phyloP scores from a whole-genome alignment of 1,140 invertebrate genomes.

The Cylas formicarius region DNA sequence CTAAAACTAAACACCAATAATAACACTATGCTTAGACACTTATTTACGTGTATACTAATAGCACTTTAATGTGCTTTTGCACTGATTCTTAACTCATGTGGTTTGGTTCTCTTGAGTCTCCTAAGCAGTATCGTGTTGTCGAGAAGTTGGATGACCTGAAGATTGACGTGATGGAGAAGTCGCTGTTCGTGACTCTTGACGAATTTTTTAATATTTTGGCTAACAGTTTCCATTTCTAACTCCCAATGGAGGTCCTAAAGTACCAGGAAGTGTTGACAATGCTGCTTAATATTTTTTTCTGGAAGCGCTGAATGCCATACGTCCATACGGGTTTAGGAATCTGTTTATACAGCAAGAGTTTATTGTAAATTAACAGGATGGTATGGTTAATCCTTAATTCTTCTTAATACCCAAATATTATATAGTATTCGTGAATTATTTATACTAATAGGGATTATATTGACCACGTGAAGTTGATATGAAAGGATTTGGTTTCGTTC shows the following conservation, averaged over 20 bases:
- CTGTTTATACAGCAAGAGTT: slow-evolving; percentile 32
- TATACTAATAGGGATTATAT: no score
- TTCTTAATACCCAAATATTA: no score
- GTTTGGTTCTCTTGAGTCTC: slow-evolving; percentile 6
- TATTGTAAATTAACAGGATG: slow-evolving; percentile 25
- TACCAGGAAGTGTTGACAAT: no score
- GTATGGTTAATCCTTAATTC: slow-evolving; percentile 24
- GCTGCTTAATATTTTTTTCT: no score
- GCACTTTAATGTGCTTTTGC: slow-evolving; percentile 2
- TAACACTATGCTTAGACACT: no score
- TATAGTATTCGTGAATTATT: no score
- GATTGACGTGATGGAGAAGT: slow-evolving; percentile 2
- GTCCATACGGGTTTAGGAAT: slow-evolving; percentile 31
- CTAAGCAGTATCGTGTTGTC: slow-evolving; percentile 3
- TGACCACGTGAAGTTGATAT: slow-evolving; percentile 12
- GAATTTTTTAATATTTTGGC: slow-evolving; percentile 2
- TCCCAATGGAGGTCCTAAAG: no score
- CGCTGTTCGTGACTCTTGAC: slow-evolving; percentile 7
- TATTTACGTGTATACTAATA: no score
- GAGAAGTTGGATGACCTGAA: slow-evolving; percentile 9
- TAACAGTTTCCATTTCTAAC: slow-evolving; percentile 8
- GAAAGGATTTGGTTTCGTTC: slow-evolving; percentile 16
- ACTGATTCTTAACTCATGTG: background rate
- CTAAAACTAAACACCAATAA: no score
- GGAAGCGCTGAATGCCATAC: slow-evolving; percentile 30